Evolutionary conservation across 2,888 invertebrate genomes (phyloP).

Genomic region (Blastobasis lacticolella): DNA sequence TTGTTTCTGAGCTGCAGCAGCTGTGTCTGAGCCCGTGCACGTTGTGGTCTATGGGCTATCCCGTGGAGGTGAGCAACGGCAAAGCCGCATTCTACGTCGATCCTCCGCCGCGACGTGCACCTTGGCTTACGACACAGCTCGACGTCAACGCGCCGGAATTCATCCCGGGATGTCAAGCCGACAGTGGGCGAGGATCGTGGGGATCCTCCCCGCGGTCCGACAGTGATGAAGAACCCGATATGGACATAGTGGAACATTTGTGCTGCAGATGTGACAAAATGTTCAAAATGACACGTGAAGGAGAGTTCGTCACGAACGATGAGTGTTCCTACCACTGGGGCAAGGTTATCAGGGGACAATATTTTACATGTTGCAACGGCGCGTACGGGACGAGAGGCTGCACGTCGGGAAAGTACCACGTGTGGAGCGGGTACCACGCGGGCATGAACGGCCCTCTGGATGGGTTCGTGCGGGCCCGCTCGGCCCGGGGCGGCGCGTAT

Average conservation of each 20-base stretch:
- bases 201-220: constrained; percentile 72
- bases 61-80: constrained; percentile 72
- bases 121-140: constrained; percentile 47
- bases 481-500: constrained; percentile 76
- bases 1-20: constrained; percentile 73
- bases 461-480: constrained; percentile 77
- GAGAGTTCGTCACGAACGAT: constrained; percentile 82
- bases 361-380: constrained; percentile 78
- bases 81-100: constrained; percentile 78
- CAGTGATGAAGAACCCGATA: constrained; percentile 72
- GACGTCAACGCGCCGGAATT: constrained; percentile 82
- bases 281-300: constrained; percentile 81
- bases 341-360: constrained; percentile 69
- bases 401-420: constrained; percentile 77
- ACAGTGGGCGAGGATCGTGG: constrained; percentile 71
- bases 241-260: constrained; percentile 64
- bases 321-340: constrained; percentile 94
- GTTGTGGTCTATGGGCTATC: constrained; percentile 81
- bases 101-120: constrained; percentile 63
- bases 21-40: constrained; percentile 77
- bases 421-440: constrained; percentile 82
- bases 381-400: constrained; percentile 76
- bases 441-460: constrained; percentile 84
- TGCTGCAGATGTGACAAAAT: constrained; percentile 83
- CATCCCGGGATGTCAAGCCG: constrained; percentile 72